phyloP scores from a whole-genome alignment of 2,113 vertebrate species.

The Scomber scombrus region DNA sequence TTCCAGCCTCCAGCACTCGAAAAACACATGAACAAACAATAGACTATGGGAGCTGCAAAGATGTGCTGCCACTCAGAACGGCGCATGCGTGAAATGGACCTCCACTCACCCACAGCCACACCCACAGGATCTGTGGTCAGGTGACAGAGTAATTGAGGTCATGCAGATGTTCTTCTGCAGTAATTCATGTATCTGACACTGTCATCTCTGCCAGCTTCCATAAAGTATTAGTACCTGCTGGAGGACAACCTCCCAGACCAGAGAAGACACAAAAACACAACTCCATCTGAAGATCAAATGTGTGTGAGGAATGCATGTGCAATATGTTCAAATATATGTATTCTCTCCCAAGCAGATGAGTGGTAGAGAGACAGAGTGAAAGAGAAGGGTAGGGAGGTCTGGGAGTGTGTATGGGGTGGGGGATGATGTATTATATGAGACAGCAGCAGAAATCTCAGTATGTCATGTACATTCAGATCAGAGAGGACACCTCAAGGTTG shows the following conservation, averaged over 20 bases:
- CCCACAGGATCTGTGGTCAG: too few relatives aligned
- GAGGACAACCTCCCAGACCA: constrained; percentile 7
- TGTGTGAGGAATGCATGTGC: too few relatives aligned
- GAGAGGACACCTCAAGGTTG: constrained; percentile 65
- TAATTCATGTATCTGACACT: constrained; percentile 32
- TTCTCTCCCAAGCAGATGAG: not conserved
- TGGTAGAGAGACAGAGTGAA: too few relatives aligned
- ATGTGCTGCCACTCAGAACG: too few relatives aligned
- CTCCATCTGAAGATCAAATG: too few relatives aligned
- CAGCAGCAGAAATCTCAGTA: constrained; percentile 26
- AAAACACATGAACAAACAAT: too few relatives aligned
- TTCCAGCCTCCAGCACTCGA: too few relatives aligned
- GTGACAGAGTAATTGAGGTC: too few relatives aligned
- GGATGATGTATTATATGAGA: not conserved
- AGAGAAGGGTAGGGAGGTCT: not conserved
- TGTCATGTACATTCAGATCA: constrained; percentile 48
- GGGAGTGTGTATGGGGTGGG: not conserved
- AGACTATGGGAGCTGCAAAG: too few relatives aligned
- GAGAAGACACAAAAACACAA: too few relatives aligned
- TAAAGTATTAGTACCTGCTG: constrained; percentile 43
- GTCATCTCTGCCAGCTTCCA: constrained; percentile 24
- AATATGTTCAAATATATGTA: not conserved
- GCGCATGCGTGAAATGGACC: too few relatives aligned
- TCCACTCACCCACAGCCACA: too few relatives aligned
- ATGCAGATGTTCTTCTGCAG: constrained; percentile 48